A percentile compares a stretch with the other conserved stretches of the same genome.
Evolutionary conservation across 2,888 invertebrate genomes (phyloP).

Genomic region (Meteorus colon): DNA sequence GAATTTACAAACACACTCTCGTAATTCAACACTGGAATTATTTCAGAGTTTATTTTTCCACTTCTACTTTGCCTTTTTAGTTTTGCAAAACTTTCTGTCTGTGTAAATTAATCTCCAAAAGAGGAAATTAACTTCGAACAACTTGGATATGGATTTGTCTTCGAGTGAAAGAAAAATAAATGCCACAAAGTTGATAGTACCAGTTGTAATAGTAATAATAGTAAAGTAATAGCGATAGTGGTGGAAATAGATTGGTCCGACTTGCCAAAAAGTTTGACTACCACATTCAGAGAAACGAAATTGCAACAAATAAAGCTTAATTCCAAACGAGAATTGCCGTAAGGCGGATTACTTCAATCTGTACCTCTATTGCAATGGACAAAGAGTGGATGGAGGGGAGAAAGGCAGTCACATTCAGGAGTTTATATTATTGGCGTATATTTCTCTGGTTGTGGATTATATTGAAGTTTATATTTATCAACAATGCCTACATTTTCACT

Average conservation of each 20-base stretch:
- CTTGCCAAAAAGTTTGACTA: background rate
- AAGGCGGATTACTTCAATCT: conserved; percentile 18
- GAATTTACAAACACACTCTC: background rate
- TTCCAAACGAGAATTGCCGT: conserved; percentile 1
- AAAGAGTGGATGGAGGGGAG: background rate
- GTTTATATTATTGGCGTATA: conserved; percentile 6
- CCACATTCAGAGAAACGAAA: background rate
- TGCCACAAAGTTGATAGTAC: background rate
- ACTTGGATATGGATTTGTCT: background rate
- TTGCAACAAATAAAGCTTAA: conserved; percentile 25
- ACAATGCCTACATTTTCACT: background rate
- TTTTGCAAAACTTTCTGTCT: background rate
- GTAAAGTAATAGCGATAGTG: background rate
- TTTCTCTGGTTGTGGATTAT: background rate
- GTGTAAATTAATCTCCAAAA: background rate
- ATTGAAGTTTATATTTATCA: background rate
- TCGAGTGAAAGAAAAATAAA: conserved; percentile 1
- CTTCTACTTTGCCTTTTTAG: background rate
- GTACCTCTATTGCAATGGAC: background rate
- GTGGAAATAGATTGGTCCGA: conserved; percentile 1
- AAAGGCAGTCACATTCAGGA: background rate
- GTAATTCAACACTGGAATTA: background rate
- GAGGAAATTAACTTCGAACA: background rate
- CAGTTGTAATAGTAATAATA: background rate
- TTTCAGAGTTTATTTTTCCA: background rate